Conservation (phyloP, 2,888 invertebrate species). For the Hesperia comma region DNA sequence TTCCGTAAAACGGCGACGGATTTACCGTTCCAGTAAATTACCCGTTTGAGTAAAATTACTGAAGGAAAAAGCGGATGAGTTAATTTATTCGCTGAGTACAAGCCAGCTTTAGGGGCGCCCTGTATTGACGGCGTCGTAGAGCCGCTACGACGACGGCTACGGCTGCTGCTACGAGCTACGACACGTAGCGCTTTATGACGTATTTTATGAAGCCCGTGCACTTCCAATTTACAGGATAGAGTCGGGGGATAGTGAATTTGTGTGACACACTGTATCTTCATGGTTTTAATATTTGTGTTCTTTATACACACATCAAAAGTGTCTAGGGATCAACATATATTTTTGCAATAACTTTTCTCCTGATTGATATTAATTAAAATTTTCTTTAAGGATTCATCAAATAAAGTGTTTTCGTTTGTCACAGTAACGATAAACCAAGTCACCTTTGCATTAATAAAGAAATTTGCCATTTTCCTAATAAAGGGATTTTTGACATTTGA, state of each 20-base stretch:
- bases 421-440: too few relatives aligned
- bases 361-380: too few relatives aligned
- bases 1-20: slow-evolving; percentile 11
- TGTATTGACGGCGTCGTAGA: slow-evolving; percentile 18
- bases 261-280: background rate
- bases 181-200: slow-evolving; percentile 41
- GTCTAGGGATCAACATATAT: too few relatives aligned
- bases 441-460: too few relatives aligned
- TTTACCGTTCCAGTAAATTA: slow-evolving; percentile 18
- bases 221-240: slow-evolving; percentile 39
- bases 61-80: slow-evolving; percentile 25
- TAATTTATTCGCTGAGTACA: slow-evolving; percentile 25
- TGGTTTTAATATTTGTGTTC: background rate
- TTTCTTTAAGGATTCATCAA: too few relatives aligned
- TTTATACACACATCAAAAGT: too few relatives aligned
- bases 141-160: slow-evolving; percentile 18
- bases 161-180: slow-evolving; percentile 33
- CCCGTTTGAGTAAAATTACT: slow-evolving; percentile 29
- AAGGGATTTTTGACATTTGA: too few relatives aligned
- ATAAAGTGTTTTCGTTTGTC: too few relatives aligned
- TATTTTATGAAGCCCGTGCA: slow-evolving; percentile 39
- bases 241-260: slow-evolving; percentile 18
- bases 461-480: too few relatives aligned
- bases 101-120: slow-evolving; percentile 5
- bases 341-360: too few relatives aligned